A percentile compares a stretch with the other conserved stretches of the same genome.
Evolutionary conservation across 1,140 invertebrate species (phyloP).

Genomic region (Drosophila rufa): DNA sequence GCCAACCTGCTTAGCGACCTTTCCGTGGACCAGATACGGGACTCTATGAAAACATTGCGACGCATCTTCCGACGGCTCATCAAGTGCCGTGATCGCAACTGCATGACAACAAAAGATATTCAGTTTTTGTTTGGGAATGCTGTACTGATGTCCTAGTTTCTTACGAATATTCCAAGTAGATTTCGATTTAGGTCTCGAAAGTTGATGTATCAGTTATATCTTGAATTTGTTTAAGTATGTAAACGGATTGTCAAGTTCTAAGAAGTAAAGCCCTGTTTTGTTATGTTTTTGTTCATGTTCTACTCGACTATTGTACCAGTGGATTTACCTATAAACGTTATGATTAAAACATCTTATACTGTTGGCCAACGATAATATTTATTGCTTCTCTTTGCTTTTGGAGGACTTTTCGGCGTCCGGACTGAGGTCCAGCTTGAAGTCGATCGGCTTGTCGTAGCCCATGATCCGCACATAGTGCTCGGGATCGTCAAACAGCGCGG

Average conservation of each 20-base stretch:
- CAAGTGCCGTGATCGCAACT: constrained; percentile 15
- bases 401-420: neutral
- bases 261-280: no score
- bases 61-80: neutral
- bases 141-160: neutral
- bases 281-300: neutral
- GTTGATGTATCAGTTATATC: neutral
- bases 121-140: constrained; percentile 8
- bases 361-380: constrained; percentile 14
- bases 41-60: neutral
- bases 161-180: neutral
- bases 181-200: neutral
- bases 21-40: accelerated
- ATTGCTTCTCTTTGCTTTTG: constrained; percentile 52
- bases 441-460: constrained; percentile 95
- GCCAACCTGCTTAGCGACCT: constrained; percentile 33
- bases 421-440: constrained; percentile 88
- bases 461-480: constrained; percentile 93
- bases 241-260: no score
- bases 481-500: constrained; percentile 88
- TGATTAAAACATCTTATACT: neutral
- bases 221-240: neutral
- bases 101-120: constrained; percentile 20
- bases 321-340: neutral
- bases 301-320: neutral